phyloP scores from a whole-genome alignment of 53 echinoderm and acorn worm genomes.

The Pentamera pediparva region DNA sequence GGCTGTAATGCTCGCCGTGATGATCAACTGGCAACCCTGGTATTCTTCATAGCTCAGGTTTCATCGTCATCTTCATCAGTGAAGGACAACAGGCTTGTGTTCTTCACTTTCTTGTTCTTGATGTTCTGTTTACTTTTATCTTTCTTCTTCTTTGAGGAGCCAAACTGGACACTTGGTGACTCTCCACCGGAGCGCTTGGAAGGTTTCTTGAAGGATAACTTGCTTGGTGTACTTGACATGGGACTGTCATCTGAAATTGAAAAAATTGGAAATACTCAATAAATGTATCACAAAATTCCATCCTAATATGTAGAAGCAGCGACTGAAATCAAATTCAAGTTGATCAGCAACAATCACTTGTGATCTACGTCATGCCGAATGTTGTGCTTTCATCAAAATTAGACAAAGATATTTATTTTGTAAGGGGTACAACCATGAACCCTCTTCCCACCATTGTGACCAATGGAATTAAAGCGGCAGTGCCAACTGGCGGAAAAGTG shows the following conservation, averaged over 20 bases:
- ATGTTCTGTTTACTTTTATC: conserved; percentile 12
- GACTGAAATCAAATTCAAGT: background rate
- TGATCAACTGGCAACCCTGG: too few species aligned
- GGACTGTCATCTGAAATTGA: background rate
- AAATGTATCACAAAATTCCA: background rate
- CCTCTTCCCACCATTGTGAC: too few species aligned
- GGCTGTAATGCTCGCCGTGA: too few species aligned
- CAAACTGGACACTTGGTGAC: conserved; percentile 48
- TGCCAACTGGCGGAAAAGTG: too few species aligned
- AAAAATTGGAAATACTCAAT: background rate
- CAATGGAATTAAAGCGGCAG: too few species aligned
- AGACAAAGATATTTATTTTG: too few species aligned
- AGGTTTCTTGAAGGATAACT: conserved; percentile 78
- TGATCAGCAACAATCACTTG: background rate
- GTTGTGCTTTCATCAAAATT: background rate
- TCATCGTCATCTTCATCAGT: conserved; percentile 74
- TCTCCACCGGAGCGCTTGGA: conserved; percentile 60
- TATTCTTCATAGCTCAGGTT: too few species aligned
- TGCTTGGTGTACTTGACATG: conserved; percentile 41
- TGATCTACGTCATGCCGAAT: background rate
- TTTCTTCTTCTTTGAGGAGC: conserved; percentile 70
- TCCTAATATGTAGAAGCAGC: background rate
- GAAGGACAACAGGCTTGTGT: conserved; percentile 81
- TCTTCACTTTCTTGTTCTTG: conserved; percentile 73
- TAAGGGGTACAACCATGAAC: too few species aligned